A percentile compares a stretch with the other conserved stretches of the same genome.
These are phyloP conservation scores for Zoanthus sociatus DNA, from an alignment of 92 coral and sea anemone genomes.

Conservation along the genomic window DNA sequence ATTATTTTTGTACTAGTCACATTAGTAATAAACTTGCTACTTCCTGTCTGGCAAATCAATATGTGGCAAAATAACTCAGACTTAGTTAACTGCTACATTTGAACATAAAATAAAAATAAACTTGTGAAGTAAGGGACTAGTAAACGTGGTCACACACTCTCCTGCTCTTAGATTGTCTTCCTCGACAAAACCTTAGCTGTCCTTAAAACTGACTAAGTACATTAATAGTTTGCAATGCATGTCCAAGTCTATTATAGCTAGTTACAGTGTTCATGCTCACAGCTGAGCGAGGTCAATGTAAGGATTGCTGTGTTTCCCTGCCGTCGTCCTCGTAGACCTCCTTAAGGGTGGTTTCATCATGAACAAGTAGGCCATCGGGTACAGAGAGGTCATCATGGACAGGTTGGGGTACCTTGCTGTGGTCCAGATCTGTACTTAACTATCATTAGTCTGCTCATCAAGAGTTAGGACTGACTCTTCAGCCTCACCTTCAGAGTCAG, in stretches of 20 bases:
- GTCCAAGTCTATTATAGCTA: neutral
- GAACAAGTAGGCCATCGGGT: neutral
- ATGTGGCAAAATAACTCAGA: no score
- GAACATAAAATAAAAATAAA: no score
- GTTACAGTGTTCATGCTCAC: conserved; percentile 21
- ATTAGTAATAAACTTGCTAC: no score
- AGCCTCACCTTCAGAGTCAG: conserved; percentile 1
- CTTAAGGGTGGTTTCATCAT: neutral
- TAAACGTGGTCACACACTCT: conserved; percentile 28
- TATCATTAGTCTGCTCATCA: neutral
- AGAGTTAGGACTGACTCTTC: conserved; percentile 9
- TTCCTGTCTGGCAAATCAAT: no score
- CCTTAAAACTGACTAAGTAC: neutral
- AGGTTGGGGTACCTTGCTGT: neutral
- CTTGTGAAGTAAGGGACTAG: neutral
- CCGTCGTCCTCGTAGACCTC: neutral
- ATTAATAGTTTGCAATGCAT: neutral
- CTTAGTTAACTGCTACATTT: no score
- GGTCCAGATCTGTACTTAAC: no score
- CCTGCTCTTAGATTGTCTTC: conserved; percentile 16
- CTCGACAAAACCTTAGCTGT: conserved; percentile 9
- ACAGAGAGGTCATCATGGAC: neutral
- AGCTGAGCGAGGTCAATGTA: conserved; percentile 17
- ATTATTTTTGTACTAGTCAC: no score
- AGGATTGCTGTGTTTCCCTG: conserved; percentile 26